Conservation (phyloP, 2,797 vertebrate species). For the Pseudocheirus occidentalis region DNA sequence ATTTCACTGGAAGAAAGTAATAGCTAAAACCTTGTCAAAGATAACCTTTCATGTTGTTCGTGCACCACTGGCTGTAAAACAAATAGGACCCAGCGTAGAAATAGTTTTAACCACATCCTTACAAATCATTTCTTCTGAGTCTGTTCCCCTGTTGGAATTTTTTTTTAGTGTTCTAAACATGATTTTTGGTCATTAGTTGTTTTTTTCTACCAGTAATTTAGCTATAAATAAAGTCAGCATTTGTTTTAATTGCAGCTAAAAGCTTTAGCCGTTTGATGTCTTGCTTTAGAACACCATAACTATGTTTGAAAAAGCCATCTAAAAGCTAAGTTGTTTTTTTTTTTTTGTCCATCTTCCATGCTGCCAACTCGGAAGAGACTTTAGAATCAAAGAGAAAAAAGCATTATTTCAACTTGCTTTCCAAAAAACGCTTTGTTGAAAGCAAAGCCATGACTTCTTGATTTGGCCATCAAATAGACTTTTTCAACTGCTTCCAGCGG, state of each 20-base stretch:
- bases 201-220: conserved; percentile 71
- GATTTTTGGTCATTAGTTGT: conserved; percentile 69
- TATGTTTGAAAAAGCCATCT: conserved; percentile 21
- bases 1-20: conserved; percentile 96
- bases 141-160: conserved; percentile 54
- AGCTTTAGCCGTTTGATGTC: conserved; percentile 68
- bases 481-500: not conserved
- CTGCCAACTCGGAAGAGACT: not conserved
- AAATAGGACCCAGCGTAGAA: conserved; percentile 87
- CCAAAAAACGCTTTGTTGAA: not conserved
- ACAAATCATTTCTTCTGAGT: conserved; percentile 84
- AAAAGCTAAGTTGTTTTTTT: conserved; percentile 31
- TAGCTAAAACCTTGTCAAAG: conserved; percentile 91
- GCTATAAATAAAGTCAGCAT: conserved; percentile 75
- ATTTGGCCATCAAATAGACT: not conserved
- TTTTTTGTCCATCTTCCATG: conserved; percentile 4
- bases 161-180: conserved; percentile 62
- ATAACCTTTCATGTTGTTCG: conserved; percentile 90
- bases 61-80: conserved; percentile 86
- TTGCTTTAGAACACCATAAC: conserved; percentile 64
- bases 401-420: not conserved
- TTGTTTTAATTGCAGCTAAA: conserved; percentile 82
- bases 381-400: conserved; percentile 1
- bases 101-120: conserved; percentile 87
- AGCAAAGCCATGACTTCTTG: not conserved